Evolutionary conservation across 2,113 vertebrate species (phyloP).

Genomic region (Pavo muticus): DNA sequence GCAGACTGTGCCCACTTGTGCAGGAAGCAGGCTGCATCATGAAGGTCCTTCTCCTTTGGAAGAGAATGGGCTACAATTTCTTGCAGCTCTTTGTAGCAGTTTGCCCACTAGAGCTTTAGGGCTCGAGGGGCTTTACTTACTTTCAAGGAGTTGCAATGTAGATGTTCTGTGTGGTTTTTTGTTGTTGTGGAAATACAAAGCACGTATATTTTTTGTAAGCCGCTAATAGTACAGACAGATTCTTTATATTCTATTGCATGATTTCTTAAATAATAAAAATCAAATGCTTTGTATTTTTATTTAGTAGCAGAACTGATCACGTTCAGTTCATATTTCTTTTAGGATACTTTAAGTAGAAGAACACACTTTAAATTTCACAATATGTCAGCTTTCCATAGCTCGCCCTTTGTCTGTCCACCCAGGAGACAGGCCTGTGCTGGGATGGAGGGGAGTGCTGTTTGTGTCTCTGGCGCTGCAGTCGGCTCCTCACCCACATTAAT

Average conservation of each 20-base stretch:
- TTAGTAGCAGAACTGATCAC: neutral
- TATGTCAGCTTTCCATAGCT: neutral
- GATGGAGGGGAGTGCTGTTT: neutral
- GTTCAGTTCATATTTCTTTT: neutral
- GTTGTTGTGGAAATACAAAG: constrained; percentile 51
- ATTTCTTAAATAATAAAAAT: neutral
- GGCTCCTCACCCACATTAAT: neutral
- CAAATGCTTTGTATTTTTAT: neutral
- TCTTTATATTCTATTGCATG: neutral
- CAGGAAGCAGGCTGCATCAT: neutral
- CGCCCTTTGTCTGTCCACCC: neutral
- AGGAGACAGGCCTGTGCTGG: neutral
- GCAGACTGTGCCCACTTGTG: neutral
- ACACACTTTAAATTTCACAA: neutral
- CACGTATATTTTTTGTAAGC: neutral
- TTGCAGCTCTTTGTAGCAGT: neutral
- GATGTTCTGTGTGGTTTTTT: neutral
- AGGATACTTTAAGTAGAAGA: neutral
- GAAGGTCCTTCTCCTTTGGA: neutral
- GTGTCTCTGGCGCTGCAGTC: neutral
- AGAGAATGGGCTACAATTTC: neutral
- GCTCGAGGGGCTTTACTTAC: neutral
- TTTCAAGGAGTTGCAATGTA: constrained; percentile 49
- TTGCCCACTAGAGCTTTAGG: neutral
- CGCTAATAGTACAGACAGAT: neutral